Base-by-base conservation (phyloP, 2,797 vertebrate genomes). In the Acipenser transmontanus region DNA sequence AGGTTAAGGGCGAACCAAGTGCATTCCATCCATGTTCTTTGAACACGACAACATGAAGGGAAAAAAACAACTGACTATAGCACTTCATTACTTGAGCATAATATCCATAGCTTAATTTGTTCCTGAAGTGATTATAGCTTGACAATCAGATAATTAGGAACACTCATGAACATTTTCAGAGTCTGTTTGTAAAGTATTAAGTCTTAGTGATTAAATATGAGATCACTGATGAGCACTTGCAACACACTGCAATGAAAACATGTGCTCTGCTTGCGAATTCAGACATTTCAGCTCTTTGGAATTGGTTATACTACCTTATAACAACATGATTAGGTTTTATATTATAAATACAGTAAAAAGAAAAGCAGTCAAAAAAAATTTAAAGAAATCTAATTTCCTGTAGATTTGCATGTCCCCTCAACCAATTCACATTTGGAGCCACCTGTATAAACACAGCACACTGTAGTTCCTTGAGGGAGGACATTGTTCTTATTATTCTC, bases 181-280 rank as follows among this genome's bases (percentile, higher is more conserved):
- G 83, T 78, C 77, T 89, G 82, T 91, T 91, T 93, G 83, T 84
- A 83, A 87, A 91, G 83, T 82, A 84, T 89, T 88, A 81, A 79
- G 72, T 85, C 76, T 74, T 78, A 77, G 78, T 89, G 88, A 91
- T 88, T 89, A 87, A 87, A 86, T 81, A 75, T 72, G 68, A 78
- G 74, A 82, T 81, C 72, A 71, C 81, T 81, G 81, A 72, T 77
- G 76, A 81, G 70, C 0, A 13, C 52, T 81, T 61, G 69, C 66
- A 66, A 75, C 79, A 65, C 62, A 69, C 73, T 72, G 76, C 75
- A 80, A 76, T 68, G 73, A 72, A 68, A 76, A 79, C 71, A 64
- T 50, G 63, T 61, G 17, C 54, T 67, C 50, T 2, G 73, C 71
- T 71, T 74, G 74, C 64, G 75, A 78, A 81, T 79, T 75, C 70